Evolutionary conservation across 2,888 invertebrate species (phyloP).

Genomic region (Anorthoa munda): DNA sequence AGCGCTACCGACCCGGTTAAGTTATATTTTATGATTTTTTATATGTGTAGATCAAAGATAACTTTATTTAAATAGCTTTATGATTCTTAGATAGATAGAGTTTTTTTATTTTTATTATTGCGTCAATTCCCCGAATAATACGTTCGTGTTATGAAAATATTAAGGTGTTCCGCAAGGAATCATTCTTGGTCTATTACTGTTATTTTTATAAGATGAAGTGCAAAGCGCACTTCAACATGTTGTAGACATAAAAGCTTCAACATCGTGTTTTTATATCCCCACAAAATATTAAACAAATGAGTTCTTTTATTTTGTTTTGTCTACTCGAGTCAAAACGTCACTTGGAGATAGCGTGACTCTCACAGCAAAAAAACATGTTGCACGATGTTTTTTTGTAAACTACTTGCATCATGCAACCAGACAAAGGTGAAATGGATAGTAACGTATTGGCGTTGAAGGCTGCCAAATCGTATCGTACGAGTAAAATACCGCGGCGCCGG

Average conservation of each 20-base stretch:
- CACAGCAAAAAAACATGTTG: slow-evolving; percentile 24
- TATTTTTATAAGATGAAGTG: slow-evolving; percentile 1
- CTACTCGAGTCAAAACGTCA: slow-evolving; percentile 35
- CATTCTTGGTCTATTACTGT: slow-evolving; percentile 8
- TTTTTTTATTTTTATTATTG: background rate
- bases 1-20: slow-evolving; percentile 33
- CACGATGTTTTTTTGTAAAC: slow-evolving; percentile 39
- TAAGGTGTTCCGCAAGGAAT: slow-evolving; percentile 7
- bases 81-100: slow-evolving; percentile 1
- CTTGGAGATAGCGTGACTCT: slow-evolving; percentile 41
- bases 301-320: slow-evolving; percentile 51
- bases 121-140: background rate
- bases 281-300: slow-evolving; percentile 21
- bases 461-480: slow-evolving; percentile 72
- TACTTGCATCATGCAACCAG: slow-evolving; percentile 58
- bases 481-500: slow-evolving; percentile 69
- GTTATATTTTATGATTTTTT: slow-evolving; percentile 29
- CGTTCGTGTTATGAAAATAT: background rate
- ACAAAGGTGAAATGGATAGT: slow-evolving; percentile 64
- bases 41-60: slow-evolving; percentile 26
- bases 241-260: slow-evolving; percentile 18
- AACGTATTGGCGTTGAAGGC: slow-evolving; percentile 48
- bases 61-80: slow-evolving; percentile 9
- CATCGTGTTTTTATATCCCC: slow-evolving; percentile 22
- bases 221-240: slow-evolving; percentile 1